Percentiles rank a stretch among this genome's conserved stretches.
Evolutionary conservation across 2,888 invertebrate species (phyloP).

Genomic region (Trichogramma evanescens): DNA sequence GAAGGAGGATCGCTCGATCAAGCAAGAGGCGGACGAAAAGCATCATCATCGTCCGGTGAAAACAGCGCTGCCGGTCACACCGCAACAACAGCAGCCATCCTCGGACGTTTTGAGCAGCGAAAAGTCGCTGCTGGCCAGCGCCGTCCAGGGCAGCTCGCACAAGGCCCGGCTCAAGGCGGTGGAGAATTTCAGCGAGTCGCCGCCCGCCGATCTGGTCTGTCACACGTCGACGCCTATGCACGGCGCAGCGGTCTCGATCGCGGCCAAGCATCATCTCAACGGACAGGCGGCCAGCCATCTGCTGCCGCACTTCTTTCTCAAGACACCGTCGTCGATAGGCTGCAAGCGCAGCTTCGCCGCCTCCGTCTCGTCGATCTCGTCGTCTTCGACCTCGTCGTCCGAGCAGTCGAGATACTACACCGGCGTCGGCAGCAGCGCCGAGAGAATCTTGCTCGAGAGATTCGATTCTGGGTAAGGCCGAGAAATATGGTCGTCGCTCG

Average conservation of each 20-base stretch:
- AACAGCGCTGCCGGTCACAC: neutral
- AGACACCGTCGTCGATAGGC: conserved; percentile 15
- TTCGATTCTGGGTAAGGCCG: no score
- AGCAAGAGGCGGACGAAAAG: no score
- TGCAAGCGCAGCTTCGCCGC: conserved; percentile 2
- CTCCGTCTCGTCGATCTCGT: neutral
- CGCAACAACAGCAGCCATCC: neutral
- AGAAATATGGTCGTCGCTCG: no score
- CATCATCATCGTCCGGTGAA: neutral
- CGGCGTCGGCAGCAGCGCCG: neutral
- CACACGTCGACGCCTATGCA: conserved; percentile 20
- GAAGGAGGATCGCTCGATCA: no score
- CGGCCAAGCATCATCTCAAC: no score
- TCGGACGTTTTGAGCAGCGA: neutral
- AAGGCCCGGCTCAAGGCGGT: no score
- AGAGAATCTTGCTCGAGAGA: neutral
- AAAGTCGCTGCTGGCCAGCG: neutral
- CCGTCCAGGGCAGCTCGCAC: no score
- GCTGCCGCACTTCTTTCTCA: neutral
- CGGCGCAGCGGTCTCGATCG: no score
- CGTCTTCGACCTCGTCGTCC: neutral
- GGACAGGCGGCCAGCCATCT: no score
- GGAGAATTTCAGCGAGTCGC: neutral
- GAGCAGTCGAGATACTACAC: conserved; percentile 12
- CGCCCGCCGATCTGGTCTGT: conserved; percentile 6